Evolutionary conservation across 2,113 vertebrate species (phyloP), one percentile per base, ranked within the genome.

Genomic region (Daboia siamensis): DNA sequence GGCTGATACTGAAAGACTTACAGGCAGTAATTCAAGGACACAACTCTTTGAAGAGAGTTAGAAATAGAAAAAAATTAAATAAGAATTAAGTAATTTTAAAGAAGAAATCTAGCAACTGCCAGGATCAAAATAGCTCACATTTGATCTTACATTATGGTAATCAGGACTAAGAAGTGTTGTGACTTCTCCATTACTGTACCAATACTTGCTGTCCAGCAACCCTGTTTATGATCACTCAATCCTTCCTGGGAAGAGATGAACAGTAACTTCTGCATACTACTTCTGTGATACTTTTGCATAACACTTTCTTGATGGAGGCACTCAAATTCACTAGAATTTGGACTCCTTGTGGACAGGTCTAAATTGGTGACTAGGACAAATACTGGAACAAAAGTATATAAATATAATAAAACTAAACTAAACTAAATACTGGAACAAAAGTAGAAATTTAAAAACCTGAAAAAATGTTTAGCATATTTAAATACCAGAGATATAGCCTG

Each of bases 381-480:
- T 88, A 87, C 55, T 55, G 54, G 92, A 94, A 93, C 57, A 52
- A 48, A 57, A 80, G 15, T 61, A 64, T n/a, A n/a, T n/a, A n/a
- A n/a, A n/a, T n/a, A n/a, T n/a, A n/a, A n/a, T n/a, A n/a, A n/a
- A n/a, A n/a, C n/a, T n/a, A n/a, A n/a, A n/a, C n/a, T n/a, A n/a
- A n/a, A n/a, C n/a, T n/a, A 88, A 59, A 17, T 88, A 87, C 55
- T 55, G 54, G 92, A 94, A 93, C 57, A 52, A 48, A 57, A 80
- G 15, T 61, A 64, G 6, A 86, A 57, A 29, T 3, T 9, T 57
- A 56, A 44, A 0, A 52, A 24, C 91, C 94, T 91, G 89, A 74
- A 59, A 96, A 95, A 92, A 20, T n/a, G 39, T 74, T 93, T 84
- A 11, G 84, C 93, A 87, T 33, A 89, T 89, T 85, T 89, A 89